Percentiles rank a stretch among this genome's conserved stretches.
phyloP scores from a whole-genome alignment of 2,888 invertebrate genomes.

The Eupelmus urozonus region DNA sequence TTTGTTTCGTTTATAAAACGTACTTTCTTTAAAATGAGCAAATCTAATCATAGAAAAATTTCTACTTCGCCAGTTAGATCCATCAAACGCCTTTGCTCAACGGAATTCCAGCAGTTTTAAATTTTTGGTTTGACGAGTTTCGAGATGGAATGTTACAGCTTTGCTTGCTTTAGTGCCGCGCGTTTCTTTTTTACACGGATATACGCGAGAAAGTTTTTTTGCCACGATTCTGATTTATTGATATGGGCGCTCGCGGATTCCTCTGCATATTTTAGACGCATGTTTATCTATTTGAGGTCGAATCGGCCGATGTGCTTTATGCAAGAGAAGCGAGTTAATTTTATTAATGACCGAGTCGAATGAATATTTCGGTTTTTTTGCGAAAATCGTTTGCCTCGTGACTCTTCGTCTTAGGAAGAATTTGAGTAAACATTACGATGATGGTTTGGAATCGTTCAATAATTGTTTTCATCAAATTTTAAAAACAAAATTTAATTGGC shows the following conservation, averaged over 20 bases:
- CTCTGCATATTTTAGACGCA: slow-evolving; percentile 24
- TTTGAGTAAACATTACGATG: too few relatives aligned
- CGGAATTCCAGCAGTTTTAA: background rate
- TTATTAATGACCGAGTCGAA: slow-evolving; percentile 1
- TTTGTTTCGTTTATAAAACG: too few relatives aligned
- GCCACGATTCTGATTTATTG: slow-evolving; percentile 28
- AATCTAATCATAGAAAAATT: too few relatives aligned
- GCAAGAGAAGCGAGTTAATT: slow-evolving; percentile 3
- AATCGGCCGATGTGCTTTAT: background rate
- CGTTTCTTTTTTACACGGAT: background rate
- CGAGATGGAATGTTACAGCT: background rate
- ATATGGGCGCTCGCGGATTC: background rate
- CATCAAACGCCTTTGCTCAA: background rate
- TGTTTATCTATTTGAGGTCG: slow-evolving; percentile 4
- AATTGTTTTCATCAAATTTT: background rate
- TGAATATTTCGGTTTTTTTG: background rate
- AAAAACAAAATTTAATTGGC: background rate
- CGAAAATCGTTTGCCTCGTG: background rate
- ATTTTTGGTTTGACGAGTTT: background rate
- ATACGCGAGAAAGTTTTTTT: background rate
- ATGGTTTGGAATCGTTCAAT: background rate
- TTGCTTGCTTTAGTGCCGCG: background rate
- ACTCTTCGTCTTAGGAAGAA: too few relatives aligned
- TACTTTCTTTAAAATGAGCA: too few relatives aligned
- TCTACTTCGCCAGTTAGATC: background rate